Conservation (phyloP, 2,888 invertebrate species). For the Parthenolecanium corni region DNA sequence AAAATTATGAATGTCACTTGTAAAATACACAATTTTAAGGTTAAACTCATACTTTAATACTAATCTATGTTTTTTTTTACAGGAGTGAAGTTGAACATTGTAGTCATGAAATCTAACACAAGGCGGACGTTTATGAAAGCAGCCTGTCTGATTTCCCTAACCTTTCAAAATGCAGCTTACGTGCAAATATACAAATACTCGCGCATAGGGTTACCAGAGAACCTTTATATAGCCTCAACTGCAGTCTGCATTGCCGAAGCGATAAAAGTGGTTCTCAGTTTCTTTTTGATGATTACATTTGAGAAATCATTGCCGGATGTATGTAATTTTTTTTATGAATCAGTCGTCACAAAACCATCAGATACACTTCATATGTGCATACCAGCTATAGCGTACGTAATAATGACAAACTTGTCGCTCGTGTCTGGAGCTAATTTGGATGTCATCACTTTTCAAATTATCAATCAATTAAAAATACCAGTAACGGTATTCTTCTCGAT, state of each 20-base stretch:
- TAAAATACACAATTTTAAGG: too few relatives aligned
- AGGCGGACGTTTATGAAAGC: neutral
- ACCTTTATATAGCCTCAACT: constrained; percentile 60
- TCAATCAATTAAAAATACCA: constrained; percentile 94
- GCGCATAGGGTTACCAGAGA: constrained; percentile 65
- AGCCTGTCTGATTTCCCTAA: constrained; percentile 71
- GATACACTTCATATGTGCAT: constrained; percentile 88
- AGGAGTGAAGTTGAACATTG: too few relatives aligned
- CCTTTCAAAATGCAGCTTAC: constrained; percentile 90
- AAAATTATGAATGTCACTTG: too few relatives aligned
- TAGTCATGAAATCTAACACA: too few relatives aligned
- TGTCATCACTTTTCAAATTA: constrained; percentile 97
- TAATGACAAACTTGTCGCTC: constrained; percentile 95
- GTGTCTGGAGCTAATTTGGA: constrained; percentile 94
- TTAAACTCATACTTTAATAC: too few relatives aligned
- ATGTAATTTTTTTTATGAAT: constrained; percentile 53
- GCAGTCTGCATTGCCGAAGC: constrained; percentile 89
- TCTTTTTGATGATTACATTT: constrained; percentile 65
- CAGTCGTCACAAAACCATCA: constrained; percentile 66
- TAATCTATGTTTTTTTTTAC: too few relatives aligned
- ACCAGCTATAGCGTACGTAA: constrained; percentile 85
- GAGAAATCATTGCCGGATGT: constrained; percentile 52
- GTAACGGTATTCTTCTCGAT: constrained; percentile 98
- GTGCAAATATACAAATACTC: constrained; percentile 94
- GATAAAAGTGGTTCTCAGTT: constrained; percentile 70